Evolutionary conservation across 2,113 vertebrate species (phyloP), one percentile per base, ranked within the genome.

Genomic region (Tretioscincus oriximinensis): DNA sequence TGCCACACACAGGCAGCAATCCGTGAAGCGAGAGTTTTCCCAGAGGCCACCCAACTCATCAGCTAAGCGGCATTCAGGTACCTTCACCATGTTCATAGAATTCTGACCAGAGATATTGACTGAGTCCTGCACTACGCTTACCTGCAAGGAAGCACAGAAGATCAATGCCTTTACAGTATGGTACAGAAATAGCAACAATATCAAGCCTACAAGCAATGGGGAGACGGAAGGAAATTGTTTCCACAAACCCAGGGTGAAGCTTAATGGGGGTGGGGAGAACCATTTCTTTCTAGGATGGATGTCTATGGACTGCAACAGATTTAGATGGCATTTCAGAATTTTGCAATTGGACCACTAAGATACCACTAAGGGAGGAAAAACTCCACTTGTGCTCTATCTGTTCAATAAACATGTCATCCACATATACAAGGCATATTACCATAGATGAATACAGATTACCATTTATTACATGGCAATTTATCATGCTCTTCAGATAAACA

Each of bases 71-170:
- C 98, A 99, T 90, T 99, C 98, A 0, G 98, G 98, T 63, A 98
- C 96, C 94, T 96, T 98, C 88, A 98, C 96, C 96, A 96, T 97
- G 89, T 97, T 97, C 97, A 98, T 99, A 63, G 97, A 99, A 87
- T 99, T 99, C 94, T 99, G 98, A 5, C 98, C 98, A 0, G 98
- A 99, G 91, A 99, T 99, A 90, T 99, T 99, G 83, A 99, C 97
- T 0, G 98, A 99, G 92, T 99, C 98, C 89, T 99, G 98, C 12
- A 99, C 98, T 92, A 99, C 98, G 72, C 98, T 99, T 89, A 99
- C 98, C 98, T 99, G 82, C n/a, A 70, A 26, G 66, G 79, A 86
- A 86, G 81, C 81, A 81, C 4, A 86, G 61, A 45, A 60, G 72
- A 20, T 45, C 68, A 78, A 22, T 14, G 3, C 71, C 14, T 58